phyloP scores from a whole-genome alignment of 2,888 invertebrate species.

The Limnephilus auricula region DNA sequence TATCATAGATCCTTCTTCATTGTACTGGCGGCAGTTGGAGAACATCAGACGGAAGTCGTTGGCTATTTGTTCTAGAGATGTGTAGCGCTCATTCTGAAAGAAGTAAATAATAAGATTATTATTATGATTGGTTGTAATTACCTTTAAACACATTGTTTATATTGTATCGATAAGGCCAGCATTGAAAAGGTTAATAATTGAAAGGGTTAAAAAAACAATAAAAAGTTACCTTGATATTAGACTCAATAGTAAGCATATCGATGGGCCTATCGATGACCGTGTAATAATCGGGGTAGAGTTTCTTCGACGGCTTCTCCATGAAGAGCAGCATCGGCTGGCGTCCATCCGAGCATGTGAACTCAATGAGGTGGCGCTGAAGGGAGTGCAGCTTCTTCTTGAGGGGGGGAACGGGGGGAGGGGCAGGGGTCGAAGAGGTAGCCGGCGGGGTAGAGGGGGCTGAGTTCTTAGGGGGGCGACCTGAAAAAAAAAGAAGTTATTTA shows the following conservation, averaged over 20 bases:
- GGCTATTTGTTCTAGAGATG: conserved; percentile 89
- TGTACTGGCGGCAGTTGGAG: conserved; percentile 96
- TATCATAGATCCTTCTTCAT: conserved; percentile 96
- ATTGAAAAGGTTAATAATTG: too few species aligned
- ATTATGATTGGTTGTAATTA: background rate
- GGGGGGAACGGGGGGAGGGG: conserved; percentile 72
- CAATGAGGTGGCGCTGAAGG: conserved; percentile 82
- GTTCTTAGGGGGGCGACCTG: conserved; percentile 75
- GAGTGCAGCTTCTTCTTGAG: conserved; percentile 88
- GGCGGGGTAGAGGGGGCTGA: conserved; percentile 69
- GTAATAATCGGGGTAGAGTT: conserved; percentile 96
- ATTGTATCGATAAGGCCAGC: too few species aligned
- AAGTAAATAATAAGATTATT: background rate
- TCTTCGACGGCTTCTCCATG: conserved; percentile 97
- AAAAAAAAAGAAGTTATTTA: background rate
- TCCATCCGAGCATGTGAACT: conserved; percentile 81
- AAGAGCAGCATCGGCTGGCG: conserved; percentile 94
- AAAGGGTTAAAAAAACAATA: background rate
- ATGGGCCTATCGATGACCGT: conserved; percentile 95
- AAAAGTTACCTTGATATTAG: conserved; percentile 86
- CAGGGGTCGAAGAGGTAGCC: conserved; percentile 70
- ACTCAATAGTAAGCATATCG: conserved; percentile 95
- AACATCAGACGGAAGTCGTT: conserved; percentile 96
- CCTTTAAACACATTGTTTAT: too few species aligned
- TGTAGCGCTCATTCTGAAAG: conserved; percentile 85